Base-by-base conservation (phyloP, 2,888 invertebrate species). In the Drosophila multiciliata region DNA sequence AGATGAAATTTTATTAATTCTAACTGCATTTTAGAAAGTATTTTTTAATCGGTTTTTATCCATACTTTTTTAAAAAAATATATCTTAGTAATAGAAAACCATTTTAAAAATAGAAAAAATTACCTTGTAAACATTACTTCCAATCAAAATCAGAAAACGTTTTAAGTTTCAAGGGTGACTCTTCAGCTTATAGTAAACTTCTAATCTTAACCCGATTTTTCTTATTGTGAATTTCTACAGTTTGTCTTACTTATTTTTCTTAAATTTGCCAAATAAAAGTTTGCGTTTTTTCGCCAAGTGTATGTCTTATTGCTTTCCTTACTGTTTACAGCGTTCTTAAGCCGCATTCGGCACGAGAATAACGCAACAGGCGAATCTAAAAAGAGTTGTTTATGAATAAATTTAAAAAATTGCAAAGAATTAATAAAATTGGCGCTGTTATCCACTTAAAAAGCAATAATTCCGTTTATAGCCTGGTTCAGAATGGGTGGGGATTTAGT, bases 381-480 rank as follows among this genome's bases (percentile, higher is more conserved):
- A 49, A 42, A 32, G 32, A 42, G 45, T 67, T 38, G 59, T 48
- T 40, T 58, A 70, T 33, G 38, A 68, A 68, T 32, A 59, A 45
- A 2, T 54, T 69, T 36, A 62, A 52, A 57, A 71, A 63, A 66
- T 65, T 58, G 50, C 45, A 35, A 66, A 68, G 66, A 59, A 60
- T 54, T 65, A 75, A 80, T 70, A 57, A 75, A 75, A 87, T 82
- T 80, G 80, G 64, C 78, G 75, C 78, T 80, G 76, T 53, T 75
- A 67, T 45, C 88, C 83, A 88, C 83, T 87, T 90, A 90, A 87
- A 90, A 90, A 75, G 87, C 83, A 78, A 90, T 89, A 87, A 89
- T 76, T 78, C 89, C 72, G 82, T 80, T 83, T 82, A 81, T 82
- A 74, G 81, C 74, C 67, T 26, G 36, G 23, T n/a, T 73, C 42